Conservation (phyloP, 2,113 vertebrate species). For the Podarcis muralis region DNA sequence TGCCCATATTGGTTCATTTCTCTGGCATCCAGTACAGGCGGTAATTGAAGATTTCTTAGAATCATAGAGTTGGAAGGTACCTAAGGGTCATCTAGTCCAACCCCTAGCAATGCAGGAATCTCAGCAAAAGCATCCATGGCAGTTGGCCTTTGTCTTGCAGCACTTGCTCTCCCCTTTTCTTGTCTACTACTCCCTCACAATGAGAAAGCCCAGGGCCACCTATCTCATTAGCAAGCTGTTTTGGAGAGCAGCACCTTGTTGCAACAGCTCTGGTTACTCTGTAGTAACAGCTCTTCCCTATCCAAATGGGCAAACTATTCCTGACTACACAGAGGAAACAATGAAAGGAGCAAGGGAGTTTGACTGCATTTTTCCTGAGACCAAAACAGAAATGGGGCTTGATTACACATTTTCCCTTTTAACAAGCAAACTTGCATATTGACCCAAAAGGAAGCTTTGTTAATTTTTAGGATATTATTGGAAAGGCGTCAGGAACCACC, state of each 20-base stretch:
- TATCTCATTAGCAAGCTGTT: background rate
- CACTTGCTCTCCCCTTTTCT: background rate
- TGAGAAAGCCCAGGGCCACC: background rate
- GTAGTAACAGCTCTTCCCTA: background rate
- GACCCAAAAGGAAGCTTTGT: too few relatives aligned
- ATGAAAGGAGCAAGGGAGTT: background rate
- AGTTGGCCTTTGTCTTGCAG: background rate
- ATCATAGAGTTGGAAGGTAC: too few relatives aligned
- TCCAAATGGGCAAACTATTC: background rate
- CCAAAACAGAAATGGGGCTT: background rate
- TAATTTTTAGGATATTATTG: too few relatives aligned
- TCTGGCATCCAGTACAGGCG: background rate
- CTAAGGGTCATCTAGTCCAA: too few relatives aligned
- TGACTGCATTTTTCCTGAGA: background rate
- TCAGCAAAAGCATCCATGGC: too few relatives aligned
- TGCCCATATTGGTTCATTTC: background rate
- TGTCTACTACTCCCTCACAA: background rate
- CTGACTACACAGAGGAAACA: too few relatives aligned
- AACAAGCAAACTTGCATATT: too few relatives aligned
- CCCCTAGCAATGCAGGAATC: too few relatives aligned
- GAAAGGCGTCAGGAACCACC: too few relatives aligned
- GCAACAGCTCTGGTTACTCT: background rate
- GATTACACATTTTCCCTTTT: background rate
- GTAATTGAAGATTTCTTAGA: background rate
- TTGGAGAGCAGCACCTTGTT: background rate